phyloP scores from a whole-genome alignment of 2,113 vertebrate genomes.

The Erythrolamprus reginae region DNA sequence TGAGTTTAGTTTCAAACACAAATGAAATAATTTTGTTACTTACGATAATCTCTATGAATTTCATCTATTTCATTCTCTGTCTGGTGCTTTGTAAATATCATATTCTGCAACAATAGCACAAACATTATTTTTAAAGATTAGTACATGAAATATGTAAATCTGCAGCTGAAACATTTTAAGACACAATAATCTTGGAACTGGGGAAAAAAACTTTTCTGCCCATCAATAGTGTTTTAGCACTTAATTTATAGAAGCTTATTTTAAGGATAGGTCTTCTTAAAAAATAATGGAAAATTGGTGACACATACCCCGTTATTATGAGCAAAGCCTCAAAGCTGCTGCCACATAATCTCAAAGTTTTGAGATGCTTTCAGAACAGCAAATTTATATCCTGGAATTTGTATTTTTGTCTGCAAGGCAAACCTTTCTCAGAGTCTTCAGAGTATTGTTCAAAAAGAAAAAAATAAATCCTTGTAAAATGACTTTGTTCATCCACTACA shows the following conservation, averaged over 20 bases:
- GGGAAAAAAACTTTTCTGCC: not conserved
- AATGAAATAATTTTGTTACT: slow-evolving; percentile 60
- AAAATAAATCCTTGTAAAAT: not conserved
- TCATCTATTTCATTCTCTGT: slow-evolving; percentile 86
- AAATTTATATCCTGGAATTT: not conserved
- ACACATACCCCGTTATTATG: too few species aligned
- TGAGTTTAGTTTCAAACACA: not conserved
- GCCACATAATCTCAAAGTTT: not conserved
- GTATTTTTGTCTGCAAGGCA: not conserved
- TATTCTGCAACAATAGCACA: slow-evolving; percentile 67
- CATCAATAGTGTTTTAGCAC: not conserved
- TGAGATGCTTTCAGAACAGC: not conserved
- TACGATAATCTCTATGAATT: slow-evolving; percentile 86
- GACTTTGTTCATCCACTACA: not conserved
- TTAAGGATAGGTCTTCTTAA: not conserved
- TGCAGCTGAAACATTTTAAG: not conserved
- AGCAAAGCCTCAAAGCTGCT: not conserved
- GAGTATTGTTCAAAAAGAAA: not conserved
- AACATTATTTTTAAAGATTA: slow-evolving; percentile 18
- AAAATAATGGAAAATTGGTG: not conserved
- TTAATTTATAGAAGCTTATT: rapidly evolving
- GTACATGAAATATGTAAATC: slow-evolving; percentile 8
- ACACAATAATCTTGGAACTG: slow-evolving; percentile 1
- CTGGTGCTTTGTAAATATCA: slow-evolving; percentile 88
- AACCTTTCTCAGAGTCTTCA: not conserved